Evolutionary conservation across 2,888 invertebrate genomes (phyloP).

Genomic region (Ceratothoa steindachneri): DNA sequence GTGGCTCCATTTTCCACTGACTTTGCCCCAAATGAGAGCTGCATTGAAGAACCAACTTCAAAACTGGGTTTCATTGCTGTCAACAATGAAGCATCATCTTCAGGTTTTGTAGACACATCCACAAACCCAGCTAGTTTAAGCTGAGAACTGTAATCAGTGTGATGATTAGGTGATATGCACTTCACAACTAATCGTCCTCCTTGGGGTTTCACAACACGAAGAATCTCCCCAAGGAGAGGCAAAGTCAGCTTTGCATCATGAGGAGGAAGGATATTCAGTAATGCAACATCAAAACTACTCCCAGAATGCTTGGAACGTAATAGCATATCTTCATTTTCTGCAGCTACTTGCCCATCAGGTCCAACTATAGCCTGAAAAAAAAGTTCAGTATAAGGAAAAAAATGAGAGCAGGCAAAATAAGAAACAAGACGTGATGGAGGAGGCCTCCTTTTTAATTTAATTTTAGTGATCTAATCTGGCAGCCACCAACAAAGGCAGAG

Average conservation of each 20-base stretch:
- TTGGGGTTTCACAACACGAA: slow-evolving; percentile 35
- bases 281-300: slow-evolving; percentile 30
- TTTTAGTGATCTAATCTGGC: too few relatives aligned
- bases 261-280: slow-evolving; percentile 37
- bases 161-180: not conserved
- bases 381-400: not conserved
- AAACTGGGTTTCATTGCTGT: slow-evolving; percentile 33
- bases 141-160: not conserved
- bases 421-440: too few relatives aligned
- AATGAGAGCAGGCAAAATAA: not conserved
- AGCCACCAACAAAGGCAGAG: too few relatives aligned
- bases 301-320: slow-evolving; percentile 21
- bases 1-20: not conserved
- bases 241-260: slow-evolving; percentile 18
- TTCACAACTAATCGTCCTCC: slow-evolving; percentile 28
- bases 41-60: slow-evolving; percentile 41
- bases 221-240: slow-evolving; percentile 25
- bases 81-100: not conserved
- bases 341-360: slow-evolving; percentile 29
- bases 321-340: slow-evolving; percentile 42
- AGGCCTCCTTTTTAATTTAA: too few relatives aligned
- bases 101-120: not conserved
- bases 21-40: slow-evolving; percentile 27
- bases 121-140: slow-evolving; percentile 42
- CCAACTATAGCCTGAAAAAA: slow-evolving; percentile 38